Conservation (phyloP, 2,888 invertebrate species). For the Orchesella flavescens region DNA sequence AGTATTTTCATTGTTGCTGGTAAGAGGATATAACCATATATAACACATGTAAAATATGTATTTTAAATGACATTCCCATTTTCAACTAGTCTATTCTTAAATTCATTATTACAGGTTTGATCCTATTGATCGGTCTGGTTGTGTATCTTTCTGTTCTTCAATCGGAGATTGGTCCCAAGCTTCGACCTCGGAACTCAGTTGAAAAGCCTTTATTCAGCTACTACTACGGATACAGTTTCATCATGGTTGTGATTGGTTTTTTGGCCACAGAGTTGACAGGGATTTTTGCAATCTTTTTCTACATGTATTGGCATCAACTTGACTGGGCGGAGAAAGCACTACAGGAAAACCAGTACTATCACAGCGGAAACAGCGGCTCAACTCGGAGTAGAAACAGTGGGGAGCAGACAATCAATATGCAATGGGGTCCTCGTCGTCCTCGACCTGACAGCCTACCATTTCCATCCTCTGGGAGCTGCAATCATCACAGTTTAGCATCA, state of each 20-base stretch:
- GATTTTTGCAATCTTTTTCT: conserved; percentile 89
- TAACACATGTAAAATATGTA: not conserved
- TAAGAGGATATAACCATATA: conserved; percentile 75
- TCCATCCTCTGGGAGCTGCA: conserved; percentile 26
- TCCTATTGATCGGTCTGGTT: conserved; percentile 92
- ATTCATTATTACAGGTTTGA: conserved; percentile 80
- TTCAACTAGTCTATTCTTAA: not conserved
- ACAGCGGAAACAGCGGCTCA: conserved; percentile 29
- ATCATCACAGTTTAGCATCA: conserved; percentile 22
- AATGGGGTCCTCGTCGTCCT: conserved; percentile 40
- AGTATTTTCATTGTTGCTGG: conserved; percentile 92
- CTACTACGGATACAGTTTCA: conserved; percentile 89
- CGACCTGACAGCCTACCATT: conserved; percentile 47
- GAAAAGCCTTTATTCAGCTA: conserved; percentile 88
- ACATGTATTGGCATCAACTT: conserved; percentile 82
- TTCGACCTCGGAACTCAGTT: conserved; percentile 85
- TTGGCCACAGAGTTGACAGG: conserved; percentile 89
- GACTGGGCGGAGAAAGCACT: conserved; percentile 69
- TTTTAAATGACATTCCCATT: too few species aligned
- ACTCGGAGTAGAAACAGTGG: conserved; percentile 36
- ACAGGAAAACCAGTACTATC: conserved; percentile 33
- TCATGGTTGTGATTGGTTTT: conserved; percentile 88
- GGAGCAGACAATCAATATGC: conserved; percentile 47
- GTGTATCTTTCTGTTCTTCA: conserved; percentile 95
- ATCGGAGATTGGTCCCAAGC: conserved; percentile 90